Conservation (phyloP, 2,888 invertebrate species). For the Onchidella celtica region DNA sequence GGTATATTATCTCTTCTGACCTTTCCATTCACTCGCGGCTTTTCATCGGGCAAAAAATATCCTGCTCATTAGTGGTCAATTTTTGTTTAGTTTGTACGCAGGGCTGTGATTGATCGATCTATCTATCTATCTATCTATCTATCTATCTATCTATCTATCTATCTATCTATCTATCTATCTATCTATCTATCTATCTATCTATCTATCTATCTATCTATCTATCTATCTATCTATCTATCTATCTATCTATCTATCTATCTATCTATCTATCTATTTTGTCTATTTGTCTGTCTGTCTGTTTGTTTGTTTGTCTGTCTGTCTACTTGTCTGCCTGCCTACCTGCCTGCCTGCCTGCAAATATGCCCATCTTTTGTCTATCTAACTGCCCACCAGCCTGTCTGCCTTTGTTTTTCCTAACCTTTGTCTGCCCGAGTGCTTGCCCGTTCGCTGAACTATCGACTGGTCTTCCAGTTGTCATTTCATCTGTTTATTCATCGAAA, state of each 20-base stretch:
- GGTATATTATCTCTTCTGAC: too few relatives aligned
- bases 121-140: slow-evolving; percentile 2
- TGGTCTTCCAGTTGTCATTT: background rate
- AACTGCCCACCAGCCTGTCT: background rate
- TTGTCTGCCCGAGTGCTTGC: background rate
- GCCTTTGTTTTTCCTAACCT: background rate
- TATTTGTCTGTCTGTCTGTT: background rate
- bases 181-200: background rate
- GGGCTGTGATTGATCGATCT: background rate
- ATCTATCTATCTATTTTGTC: background rate
- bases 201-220: background rate
- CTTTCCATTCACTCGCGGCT: too few relatives aligned
- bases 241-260: background rate
- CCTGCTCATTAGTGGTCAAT: too few relatives aligned
- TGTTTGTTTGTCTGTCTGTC: background rate
- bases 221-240: background rate
- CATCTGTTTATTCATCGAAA: background rate
- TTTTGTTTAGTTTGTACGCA: too few relatives aligned
- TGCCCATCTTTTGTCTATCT: background rate
- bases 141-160: background rate
- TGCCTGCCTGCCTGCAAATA: background rate
- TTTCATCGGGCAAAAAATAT: too few relatives aligned
- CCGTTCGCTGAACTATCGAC: background rate
- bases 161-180: background rate
- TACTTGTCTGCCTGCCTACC: background rate